Base-by-base conservation (phyloP, 2,113 vertebrate genomes). In the Aplodontia rufa region DNA sequence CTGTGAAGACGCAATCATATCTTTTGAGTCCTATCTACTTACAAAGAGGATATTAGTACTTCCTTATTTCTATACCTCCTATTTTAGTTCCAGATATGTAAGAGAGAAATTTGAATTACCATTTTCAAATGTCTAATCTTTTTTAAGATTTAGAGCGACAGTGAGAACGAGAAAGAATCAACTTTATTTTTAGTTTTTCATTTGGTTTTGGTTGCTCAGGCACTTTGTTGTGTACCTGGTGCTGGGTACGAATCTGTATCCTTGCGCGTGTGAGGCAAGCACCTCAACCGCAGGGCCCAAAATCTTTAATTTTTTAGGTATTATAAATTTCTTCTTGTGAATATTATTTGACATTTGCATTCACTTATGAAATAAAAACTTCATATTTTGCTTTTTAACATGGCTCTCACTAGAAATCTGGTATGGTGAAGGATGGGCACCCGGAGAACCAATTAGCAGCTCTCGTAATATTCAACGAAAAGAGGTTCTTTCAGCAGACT, bases 381-480 rank as follows among this genome's bases (percentile, higher is more conserved):
- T 91, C 24, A 9, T 47, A 47, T 87, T 75, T 79, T 84, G 22
- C 37, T 87, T 92, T 28, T 83, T 87, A 66, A 64, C 35, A 58
- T 83, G 42, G 45, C n/a, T 37, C 62, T 74, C 32, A 35, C 58
- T 60, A 84, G 64, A 90, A 87, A 28, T 92, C 30, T 92, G 68
- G 32, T 71, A 30, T 22, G 11, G 24, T 81, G 16, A 20, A 55
- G 55, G 11, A 40, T 93, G 68, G 11, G 37, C 28, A 62, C 22
- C 5, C 69, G 81, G 47, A 69, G 13, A 96, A 66, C 62, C 86
- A 88, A 71, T 97, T 97, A 97, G 62, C 87, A 69, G 4, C 24
- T 8, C 16, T 68, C 19, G 19, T 42, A 9, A 69, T 85, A 55
- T 37, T 93, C 53, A 71, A 35, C 51, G 62, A 42, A 81, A 74